Base-by-base conservation (phyloP, 2,888 invertebrate species). In the Apomyelois bistriatella region DNA sequence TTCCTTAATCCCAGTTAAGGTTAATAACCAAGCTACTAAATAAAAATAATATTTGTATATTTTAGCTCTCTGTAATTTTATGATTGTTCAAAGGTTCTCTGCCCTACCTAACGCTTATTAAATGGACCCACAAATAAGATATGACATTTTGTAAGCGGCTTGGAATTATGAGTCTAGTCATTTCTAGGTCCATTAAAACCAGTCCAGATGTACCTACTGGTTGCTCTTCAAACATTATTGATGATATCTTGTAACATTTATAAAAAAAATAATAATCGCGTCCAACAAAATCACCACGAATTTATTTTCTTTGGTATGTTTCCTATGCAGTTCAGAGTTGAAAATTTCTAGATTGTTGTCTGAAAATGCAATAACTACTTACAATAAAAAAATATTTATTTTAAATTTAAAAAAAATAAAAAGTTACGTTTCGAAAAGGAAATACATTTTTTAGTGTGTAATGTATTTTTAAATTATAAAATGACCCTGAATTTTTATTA, bases 51-150 rank as follows among this genome's bases (percentile, higher is more conserved):
- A 22, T 3, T 22, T 22, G 22, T 22, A 22, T 22, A 22, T 22
- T 22, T 5, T 22, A n/a, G n/a, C n/a, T 32, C 7, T 32, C 10
- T 7, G 7, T 32, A 32, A 1, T 32, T 3, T 32, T 10, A 8
- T 10, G 5, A 9, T 3, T 9, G 7, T 32, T 9, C 32, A 6
- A 9, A 32, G 15, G 0, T 42, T 12, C 48, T 48, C 41, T 22
- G 56, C 49, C 48, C 56, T 53, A 54, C 51, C 54, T 58, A 56
- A 41, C 54, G 43, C 43, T 28, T 16, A 38, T 48, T 41, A 30
- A 32, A 46, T 32, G 8, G 48, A 58, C 37, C 53, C 9, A 49
- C 48, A 54, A 56, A 53, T 49, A 43, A 43, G 36, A 42, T 22
- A 3, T 6, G 9, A 30, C 15, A 40, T 28, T 22, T 16, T 38